Percentiles rank a stretch among this genome's conserved stretches.
Conservation (phyloP, 2,113 vertebrate species). For the human (Homo sapiens) region GRCh38 chr5:174083001-174083500, state of each 20-base stretch:
- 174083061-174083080: neutral
- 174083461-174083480: neutral
- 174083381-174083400: slow-evolving; percentile 20
- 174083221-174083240: neutral
- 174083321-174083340: slow-evolving; percentile 34
- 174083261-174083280: neutral
- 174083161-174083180: neutral
- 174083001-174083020: neutral
- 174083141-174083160: neutral
- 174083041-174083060: fast-evolving
- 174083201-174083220: neutral
- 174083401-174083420: slow-evolving; percentile 33
- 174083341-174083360: slow-evolving; percentile 29
- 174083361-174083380: slow-evolving; percentile 40
- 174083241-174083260: neutral
- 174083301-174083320: neutral
- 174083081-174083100: neutral
- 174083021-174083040: neutral
- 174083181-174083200: neutral
- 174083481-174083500: neutral
- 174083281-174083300: neutral
- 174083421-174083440: neutral
- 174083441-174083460: neutral
- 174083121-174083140: no score
- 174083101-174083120: neutral